Evolutionary conservation across 1,140 invertebrate species (phyloP).

Genomic region (Zaprionus tsacasi): DNA sequence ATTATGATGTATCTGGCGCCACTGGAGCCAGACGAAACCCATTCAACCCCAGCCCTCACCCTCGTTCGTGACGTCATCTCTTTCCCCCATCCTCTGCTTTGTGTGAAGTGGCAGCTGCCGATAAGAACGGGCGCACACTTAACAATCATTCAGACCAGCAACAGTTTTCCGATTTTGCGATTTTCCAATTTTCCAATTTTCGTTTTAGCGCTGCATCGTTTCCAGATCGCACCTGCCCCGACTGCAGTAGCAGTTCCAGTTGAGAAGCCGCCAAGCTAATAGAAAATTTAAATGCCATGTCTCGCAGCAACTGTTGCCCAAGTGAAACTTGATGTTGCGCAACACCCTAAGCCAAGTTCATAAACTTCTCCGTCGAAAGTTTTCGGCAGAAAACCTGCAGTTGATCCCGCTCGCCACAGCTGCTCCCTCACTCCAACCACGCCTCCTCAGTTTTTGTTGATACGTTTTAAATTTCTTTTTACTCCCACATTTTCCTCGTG

Average conservation of each 20-base stretch:
- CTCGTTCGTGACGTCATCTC: background rate
- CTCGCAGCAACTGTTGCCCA: constrained; percentile 61
- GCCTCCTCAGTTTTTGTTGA: constrained; percentile 19
- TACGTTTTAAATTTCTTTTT: constrained; percentile 3
- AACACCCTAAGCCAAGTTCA: constrained; percentile 68
- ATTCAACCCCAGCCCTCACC: background rate
- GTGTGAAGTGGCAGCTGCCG: constrained; percentile 48
- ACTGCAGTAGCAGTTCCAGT: constrained; percentile 19
- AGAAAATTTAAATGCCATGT: constrained; percentile 68
- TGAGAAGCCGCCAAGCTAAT: constrained; percentile 46
- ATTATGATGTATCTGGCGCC: constrained; percentile 74
- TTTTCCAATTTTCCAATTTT: constrained; percentile 4
- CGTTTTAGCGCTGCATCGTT: constrained; percentile 9
- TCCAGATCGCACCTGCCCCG: constrained; percentile 13
- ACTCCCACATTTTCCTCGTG: constrained; percentile 24
- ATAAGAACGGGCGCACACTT: constrained; percentile 8
- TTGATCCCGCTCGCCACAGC: background rate
- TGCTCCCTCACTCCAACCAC: background rate
- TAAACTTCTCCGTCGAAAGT: constrained; percentile 65
- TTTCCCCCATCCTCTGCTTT: no score
- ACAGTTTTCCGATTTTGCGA: background rate
- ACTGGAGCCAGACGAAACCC: constrained; percentile 19
- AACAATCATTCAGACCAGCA: background rate
- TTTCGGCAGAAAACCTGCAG: constrained; percentile 34
- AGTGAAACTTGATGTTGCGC: constrained; percentile 58